Evolutionary conservation across 2,888 invertebrate species (phyloP), one percentile per base, ranked within the genome.

Genomic region (Stenolophus ochropezus): DNA sequence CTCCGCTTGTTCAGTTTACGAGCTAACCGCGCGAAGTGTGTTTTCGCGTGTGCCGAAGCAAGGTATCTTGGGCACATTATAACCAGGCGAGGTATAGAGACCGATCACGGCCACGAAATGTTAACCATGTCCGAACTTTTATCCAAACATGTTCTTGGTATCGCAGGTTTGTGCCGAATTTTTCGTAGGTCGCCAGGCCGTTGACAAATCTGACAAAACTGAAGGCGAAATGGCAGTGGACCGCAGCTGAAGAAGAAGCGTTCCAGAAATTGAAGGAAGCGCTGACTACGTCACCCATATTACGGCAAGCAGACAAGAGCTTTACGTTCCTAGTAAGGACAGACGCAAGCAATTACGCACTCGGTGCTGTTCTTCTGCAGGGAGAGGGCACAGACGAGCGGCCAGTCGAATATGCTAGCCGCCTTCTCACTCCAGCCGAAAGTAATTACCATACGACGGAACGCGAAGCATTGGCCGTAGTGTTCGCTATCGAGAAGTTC

Each of bases 391-490:
- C n/a, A n/a, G n/a, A n/a, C n/a, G n/a, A n/a, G n/a, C n/a, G n/a
- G n/a, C n/a, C n/a, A n/a, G n/a, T n/a, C n/a, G n/a, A n/a, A n/a
- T n/a, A n/a, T n/a, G n/a, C n/a, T n/a, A n/a, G n/a, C n/a, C n/a
- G n/a, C n/a, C n/a, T n/a, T n/a, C n/a, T n/a, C n/a, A n/a, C n/a
- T n/a, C n/a, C n/a, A n/a, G n/a, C n/a, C n/a, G 53, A 53, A n/a
- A 8, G 53, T 4, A 86, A 85, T n/a, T 87, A 87, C 74, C 82
- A 86, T n/a, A n/a, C n/a, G n/a, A n/a, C 85, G 0, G 87, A 88
- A 78, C 84, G 85, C 53, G 88, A 5, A 87, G 83, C 83, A 6
- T 14, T 53, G 85, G n/a, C n/a, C n/a, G n/a, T n/a, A n/a, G n/a
- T n/a, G n/a, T n/a, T n/a, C n/a, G n/a, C n/a, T n/a, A n/a, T n/a